phyloP scores from a whole-genome alignment of 2,113 vertebrate genomes.

The Murina feae region DNA sequence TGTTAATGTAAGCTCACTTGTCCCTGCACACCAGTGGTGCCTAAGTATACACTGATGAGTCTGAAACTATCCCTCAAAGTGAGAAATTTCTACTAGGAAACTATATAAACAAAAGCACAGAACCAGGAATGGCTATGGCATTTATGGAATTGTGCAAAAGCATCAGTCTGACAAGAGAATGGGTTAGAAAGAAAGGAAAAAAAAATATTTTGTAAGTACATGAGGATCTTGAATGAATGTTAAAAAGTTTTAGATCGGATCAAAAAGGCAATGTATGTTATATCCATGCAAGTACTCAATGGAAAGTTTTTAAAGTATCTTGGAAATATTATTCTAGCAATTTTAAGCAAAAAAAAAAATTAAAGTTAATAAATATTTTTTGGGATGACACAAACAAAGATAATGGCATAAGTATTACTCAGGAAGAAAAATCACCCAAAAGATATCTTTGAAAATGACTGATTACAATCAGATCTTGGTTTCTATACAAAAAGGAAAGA shows the following conservation, averaged over 20 bases:
- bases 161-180: background rate
- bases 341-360: background rate
- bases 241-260: background rate
- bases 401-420: background rate
- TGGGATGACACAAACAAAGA: background rate
- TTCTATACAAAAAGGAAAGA: background rate
- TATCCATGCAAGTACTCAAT: background rate
- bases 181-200: background rate
- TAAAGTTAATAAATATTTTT: background rate
- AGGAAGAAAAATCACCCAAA: background rate
- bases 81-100: background rate
- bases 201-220: background rate
- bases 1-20: background rate
- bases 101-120: background rate
- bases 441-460: background rate
- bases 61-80: background rate
- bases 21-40: background rate
- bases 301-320: background rate
- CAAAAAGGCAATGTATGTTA: background rate
- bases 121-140: too few relatives aligned
- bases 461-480: background rate
- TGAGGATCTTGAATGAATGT: background rate
- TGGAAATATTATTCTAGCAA: background rate
- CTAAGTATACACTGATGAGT: background rate
- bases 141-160: background rate